Conservation (phyloP, 1,140 invertebrate species). For the Metopolophium dirhodum region DNA sequence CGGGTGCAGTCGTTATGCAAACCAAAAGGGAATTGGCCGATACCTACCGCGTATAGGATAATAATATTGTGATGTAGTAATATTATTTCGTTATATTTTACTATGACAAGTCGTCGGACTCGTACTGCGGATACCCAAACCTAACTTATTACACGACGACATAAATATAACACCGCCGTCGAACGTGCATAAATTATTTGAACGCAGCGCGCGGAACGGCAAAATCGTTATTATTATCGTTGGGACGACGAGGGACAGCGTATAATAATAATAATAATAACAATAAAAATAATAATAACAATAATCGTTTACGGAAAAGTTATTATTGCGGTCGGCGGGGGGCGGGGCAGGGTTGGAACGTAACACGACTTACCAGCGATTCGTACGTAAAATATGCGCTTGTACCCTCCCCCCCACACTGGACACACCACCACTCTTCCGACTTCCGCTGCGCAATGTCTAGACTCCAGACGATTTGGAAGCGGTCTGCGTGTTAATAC, state of each 20-base stretch:
- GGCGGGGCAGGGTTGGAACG: neutral
- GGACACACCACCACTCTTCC: neutral
- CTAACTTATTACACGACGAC: neutral
- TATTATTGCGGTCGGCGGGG: neutral
- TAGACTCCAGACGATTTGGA: neutral
- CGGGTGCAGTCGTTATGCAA: neutral
- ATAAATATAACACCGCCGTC: neutral
- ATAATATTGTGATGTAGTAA: neutral
- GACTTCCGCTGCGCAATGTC: neutral
- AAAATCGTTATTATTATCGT: neutral
- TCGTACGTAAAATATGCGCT: neutral
- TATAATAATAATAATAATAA: constrained; percentile 2
- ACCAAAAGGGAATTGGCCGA: neutral
- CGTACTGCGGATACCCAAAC: neutral
- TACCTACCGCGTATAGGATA: neutral
- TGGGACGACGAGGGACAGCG: neutral
- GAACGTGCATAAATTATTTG: neutral
- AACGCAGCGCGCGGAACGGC: neutral
- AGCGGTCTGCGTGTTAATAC: neutral
- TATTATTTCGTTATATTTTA: neutral
- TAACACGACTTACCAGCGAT: neutral
- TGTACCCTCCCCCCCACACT: no score
- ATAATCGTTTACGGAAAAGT: constrained; percentile 5
- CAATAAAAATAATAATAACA: constrained; percentile 20
- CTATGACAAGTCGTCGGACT: neutral